Conservation (phyloP, 1,140 invertebrate species). For the Atta cephalotes region DNA sequence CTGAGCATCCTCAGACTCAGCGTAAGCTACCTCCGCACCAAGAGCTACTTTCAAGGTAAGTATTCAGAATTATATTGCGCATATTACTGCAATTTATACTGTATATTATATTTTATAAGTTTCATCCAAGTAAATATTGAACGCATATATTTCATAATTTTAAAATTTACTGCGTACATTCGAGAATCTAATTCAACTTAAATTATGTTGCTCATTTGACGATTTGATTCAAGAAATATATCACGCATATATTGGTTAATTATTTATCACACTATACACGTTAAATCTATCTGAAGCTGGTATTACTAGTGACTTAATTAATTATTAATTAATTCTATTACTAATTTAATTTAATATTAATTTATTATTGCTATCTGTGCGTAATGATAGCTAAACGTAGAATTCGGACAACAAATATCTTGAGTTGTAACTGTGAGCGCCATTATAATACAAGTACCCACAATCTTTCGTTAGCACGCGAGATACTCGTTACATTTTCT, state of each 20-base stretch:
- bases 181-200: neutral
- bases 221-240: neutral
- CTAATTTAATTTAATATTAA: neutral
- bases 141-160: neutral
- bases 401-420: conserved; percentile 54
- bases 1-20: conserved; percentile 98
- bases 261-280: neutral
- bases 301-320: neutral
- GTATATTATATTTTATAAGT: too few relatives aligned
- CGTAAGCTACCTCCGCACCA: conserved; percentile 98
- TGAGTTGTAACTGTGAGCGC: conserved; percentile 50
- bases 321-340: too few relatives aligned
- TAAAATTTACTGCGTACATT: neutral
- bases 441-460: conserved; percentile 46
- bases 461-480: conserved; percentile 74
- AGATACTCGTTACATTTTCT: conserved; percentile 80
- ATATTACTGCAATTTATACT: neutral
- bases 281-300: neutral
- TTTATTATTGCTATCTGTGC: neutral
- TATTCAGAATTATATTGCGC: neutral
- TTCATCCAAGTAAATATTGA: neutral
- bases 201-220: neutral
- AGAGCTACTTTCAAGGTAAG: conserved; percentile 99
- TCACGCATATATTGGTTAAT: neutral
- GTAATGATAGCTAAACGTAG: neutral